phyloP scores from a whole-genome alignment of 2,113 vertebrate genomes.

The Verasper variegatus region DNA sequence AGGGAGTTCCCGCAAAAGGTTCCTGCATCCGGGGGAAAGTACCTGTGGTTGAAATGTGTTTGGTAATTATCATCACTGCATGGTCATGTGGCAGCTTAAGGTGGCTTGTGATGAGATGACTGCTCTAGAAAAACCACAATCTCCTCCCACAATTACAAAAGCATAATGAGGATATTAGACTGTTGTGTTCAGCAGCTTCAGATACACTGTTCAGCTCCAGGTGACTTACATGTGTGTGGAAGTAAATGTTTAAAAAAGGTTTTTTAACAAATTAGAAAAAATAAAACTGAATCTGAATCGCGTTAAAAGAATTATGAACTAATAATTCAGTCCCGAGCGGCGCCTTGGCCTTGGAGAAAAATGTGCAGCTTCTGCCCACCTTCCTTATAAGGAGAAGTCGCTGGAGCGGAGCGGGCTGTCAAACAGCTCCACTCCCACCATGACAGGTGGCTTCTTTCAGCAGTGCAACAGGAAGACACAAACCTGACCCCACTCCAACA shows the following conservation, averaged over 20 bases:
- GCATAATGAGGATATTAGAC: too few species aligned
- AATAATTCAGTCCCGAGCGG: background rate
- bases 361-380: slow-evolving; percentile 17
- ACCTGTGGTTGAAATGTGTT: too few species aligned
- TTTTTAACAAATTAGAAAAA: too few species aligned
- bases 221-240: too few species aligned
- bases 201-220: background rate
- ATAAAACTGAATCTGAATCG: background rate
- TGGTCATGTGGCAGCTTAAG: too few species aligned
- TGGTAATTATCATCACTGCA: background rate
- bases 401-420: slow-evolving; percentile 19
- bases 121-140: too few species aligned
- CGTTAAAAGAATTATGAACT: background rate
- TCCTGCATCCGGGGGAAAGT: too few species aligned
- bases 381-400: slow-evolving; percentile 74
- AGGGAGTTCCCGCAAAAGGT: too few species aligned
- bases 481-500: slow-evolving; percentile 44
- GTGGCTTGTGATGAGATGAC: too few species aligned
- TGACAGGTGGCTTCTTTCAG: slow-evolving; percentile 76
- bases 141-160: background rate
- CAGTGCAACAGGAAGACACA: slow-evolving; percentile 37
- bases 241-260: too few species aligned
- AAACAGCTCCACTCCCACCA: slow-evolving; percentile 27
- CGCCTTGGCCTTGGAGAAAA: background rate
- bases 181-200: background rate